These are phyloP conservation scores for Pardosa pseudoannulata DNA, from an alignment of 2,888 invertebrate genomes.

Conservation along the genomic window DNA sequence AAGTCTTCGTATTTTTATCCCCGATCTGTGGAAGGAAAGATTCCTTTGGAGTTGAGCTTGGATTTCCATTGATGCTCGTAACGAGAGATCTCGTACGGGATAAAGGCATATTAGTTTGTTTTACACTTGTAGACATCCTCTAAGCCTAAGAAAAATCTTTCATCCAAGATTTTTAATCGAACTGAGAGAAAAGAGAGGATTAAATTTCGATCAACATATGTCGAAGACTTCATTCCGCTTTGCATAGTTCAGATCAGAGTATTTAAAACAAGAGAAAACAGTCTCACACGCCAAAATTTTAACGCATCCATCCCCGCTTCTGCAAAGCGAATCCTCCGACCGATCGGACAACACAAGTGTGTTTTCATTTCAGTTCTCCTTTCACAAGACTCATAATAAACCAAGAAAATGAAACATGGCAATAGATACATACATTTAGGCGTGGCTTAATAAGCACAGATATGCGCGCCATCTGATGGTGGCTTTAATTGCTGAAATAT, in stretches of 20 bases:
- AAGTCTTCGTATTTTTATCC: slow-evolving; percentile 74
- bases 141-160: slow-evolving; percentile 61
- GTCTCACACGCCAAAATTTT: slow-evolving; percentile 30
- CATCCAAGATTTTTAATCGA: slow-evolving; percentile 56
- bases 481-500: too few relatives aligned
- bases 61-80: slow-evolving; percentile 78
- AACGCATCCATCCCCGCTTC: slow-evolving; percentile 41
- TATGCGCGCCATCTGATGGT: too few relatives aligned
- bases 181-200: slow-evolving; percentile 44
- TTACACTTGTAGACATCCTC: slow-evolving; percentile 56
- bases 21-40: slow-evolving; percentile 75
- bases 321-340: neutral
- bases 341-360: slow-evolving; percentile 33
- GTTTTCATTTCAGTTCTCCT: slow-evolving; percentile 37
- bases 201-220: slow-evolving; percentile 33
- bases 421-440: too few relatives aligned
- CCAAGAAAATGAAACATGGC: too few relatives aligned
- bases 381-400: too few relatives aligned
- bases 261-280: slow-evolving; percentile 8
- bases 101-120: slow-evolving; percentile 77
- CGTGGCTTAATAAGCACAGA: too few relatives aligned
- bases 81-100: slow-evolving; percentile 79
- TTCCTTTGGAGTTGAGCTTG: slow-evolving; percentile 75
- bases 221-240: slow-evolving; percentile 41
- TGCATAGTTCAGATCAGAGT: slow-evolving; percentile 40